A percentile compares a stretch with the other conserved stretches of the same genome.
Conservation (phyloP, 2,113 vertebrate genomes). For the Rhinopithecus roxellana region DNA sequence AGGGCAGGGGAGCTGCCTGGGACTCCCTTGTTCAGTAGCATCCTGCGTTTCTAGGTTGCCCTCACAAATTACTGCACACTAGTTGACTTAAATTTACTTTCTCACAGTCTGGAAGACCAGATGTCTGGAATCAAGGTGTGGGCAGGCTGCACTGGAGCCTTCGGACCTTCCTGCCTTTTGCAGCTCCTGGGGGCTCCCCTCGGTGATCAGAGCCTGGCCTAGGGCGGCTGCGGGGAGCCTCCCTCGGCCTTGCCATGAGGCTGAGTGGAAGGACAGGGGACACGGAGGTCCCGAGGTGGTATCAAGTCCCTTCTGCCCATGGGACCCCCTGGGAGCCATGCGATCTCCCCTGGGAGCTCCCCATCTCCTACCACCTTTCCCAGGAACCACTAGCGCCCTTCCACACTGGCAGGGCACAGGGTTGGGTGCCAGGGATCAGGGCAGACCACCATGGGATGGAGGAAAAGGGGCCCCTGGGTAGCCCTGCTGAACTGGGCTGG, state of each 20-base stretch:
- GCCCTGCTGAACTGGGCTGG: neutral
- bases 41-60: too few species aligned
- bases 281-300: neutral
- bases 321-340: neutral
- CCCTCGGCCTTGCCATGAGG: neutral
- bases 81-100: too few species aligned
- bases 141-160: too few species aligned
- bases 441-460: too few species aligned
- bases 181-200: neutral
- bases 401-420: neutral
- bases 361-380: neutral
- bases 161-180: too few species aligned
- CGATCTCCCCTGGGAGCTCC: too few species aligned
- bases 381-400: neutral
- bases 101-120: too few species aligned
- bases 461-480: fast-evolving
- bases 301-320: neutral
- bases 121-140: too few species aligned
- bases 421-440: neutral
- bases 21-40: too few species aligned
- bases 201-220: neutral
- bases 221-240: neutral
- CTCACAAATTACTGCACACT: too few species aligned
- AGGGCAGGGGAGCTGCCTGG: neutral
- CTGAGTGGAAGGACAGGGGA: neutral